Conservation (phyloP, 1,140 invertebrate genomes). For the Augochlora pura region DNA sequence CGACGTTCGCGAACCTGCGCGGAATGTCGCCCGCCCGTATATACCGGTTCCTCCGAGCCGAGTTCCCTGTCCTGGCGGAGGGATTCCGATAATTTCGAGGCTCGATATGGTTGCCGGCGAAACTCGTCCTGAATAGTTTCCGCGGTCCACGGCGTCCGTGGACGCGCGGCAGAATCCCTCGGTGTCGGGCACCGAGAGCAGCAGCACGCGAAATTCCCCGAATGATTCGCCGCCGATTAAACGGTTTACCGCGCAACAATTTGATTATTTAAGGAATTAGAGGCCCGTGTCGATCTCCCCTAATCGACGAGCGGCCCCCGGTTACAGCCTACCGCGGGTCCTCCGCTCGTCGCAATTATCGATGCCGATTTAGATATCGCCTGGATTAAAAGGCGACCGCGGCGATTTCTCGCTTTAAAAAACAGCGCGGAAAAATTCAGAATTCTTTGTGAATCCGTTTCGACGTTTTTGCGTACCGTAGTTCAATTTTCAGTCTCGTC, state of each 20-base stretch:
- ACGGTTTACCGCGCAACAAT: neutral
- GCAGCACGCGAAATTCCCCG: slow-evolving; percentile 15
- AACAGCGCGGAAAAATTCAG: too few species aligned
- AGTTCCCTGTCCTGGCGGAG: slow-evolving; percentile 25
- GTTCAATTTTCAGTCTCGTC: too few species aligned
- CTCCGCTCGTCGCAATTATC: too few species aligned
- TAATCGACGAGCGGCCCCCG: too few species aligned
- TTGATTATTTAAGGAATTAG: slow-evolving; percentile 28
- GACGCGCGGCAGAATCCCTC: neutral
- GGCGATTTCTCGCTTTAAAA: too few species aligned
- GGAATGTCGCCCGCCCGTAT: slow-evolving; percentile 21
- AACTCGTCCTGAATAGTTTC: slow-evolving; percentile 60
- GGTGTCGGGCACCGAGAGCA: neutral
- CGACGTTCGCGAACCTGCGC: neutral
- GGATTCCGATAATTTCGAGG: slow-evolving; percentile 57
- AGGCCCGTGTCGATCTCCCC: neutral
- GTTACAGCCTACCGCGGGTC: too few species aligned
- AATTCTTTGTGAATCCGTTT: too few species aligned
- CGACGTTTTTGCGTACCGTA: too few species aligned
- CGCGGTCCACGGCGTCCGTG: slow-evolving; percentile 9
- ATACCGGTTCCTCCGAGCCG: slow-evolving; percentile 7
- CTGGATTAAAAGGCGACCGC: too few species aligned
- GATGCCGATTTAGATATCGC: too few species aligned
- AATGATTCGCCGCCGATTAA: slow-evolving; percentile 25
- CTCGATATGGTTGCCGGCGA: slow-evolving; percentile 17